Conservation (phyloP, 2,797 vertebrate genomes). For the Microchirus variegatus region DNA sequence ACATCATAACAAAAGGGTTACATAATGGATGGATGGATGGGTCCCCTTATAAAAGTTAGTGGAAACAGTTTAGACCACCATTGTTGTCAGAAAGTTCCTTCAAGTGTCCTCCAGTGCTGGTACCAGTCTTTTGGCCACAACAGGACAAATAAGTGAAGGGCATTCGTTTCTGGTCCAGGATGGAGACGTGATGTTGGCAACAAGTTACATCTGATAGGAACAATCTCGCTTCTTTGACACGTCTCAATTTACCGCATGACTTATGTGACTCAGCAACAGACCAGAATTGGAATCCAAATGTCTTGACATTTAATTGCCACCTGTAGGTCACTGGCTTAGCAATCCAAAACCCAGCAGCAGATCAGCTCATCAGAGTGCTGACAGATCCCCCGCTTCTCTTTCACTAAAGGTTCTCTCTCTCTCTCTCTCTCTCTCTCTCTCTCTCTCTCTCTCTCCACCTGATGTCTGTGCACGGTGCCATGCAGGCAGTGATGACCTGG, state of each 20-base stretch:
- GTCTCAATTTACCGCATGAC: constrained; percentile 66
- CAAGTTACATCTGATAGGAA: constrained; percentile 56
- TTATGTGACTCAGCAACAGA: constrained; percentile 70
- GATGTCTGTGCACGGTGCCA: constrained; percentile 83
- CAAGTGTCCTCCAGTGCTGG: constrained; percentile 1
- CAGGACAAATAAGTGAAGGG: constrained; percentile 44
- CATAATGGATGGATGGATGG: too few relatives aligned
- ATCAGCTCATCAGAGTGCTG: constrained; percentile 69
- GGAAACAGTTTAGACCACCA: too few relatives aligned
- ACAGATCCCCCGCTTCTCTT: constrained; percentile 56
- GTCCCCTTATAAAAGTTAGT: too few relatives aligned
- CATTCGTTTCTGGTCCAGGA: constrained; percentile 27
- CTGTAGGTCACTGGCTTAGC: constrained; percentile 67
- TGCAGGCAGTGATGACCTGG: constrained; percentile 88
- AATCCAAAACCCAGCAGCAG: constrained; percentile 70
- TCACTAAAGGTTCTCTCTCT: constrained; percentile 24
- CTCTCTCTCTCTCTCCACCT: constrained; percentile 67
- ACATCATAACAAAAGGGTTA: too few relatives aligned
- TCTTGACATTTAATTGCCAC: constrained; percentile 81
- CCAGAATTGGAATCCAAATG: constrained; percentile 77
- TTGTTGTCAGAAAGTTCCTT: background rate
- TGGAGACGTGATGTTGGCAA: constrained; percentile 40
- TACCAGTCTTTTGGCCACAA: constrained; percentile 26
- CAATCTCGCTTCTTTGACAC: constrained; percentile 60
- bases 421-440: constrained; percentile 29